A percentile compares a stretch with the other conserved stretches of the same genome.
phyloP scores from a whole-genome alignment of 2,888 invertebrate genomes.

The Unio delphinus region DNA sequence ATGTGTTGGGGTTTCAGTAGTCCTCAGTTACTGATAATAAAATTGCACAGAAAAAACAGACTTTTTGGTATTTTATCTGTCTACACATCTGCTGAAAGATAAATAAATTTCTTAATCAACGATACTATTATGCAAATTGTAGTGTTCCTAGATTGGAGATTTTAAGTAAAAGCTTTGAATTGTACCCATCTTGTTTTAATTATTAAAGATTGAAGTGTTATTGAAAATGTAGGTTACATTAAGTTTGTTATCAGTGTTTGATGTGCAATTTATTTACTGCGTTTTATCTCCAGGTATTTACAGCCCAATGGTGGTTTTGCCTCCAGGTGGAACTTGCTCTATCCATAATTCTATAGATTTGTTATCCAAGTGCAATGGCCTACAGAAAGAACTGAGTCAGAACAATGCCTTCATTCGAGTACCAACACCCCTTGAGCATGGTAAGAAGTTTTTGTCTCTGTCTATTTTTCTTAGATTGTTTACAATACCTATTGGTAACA shows the following conservation, averaged over 20 bases:
- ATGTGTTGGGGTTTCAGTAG: too few relatives aligned
- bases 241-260: not conserved
- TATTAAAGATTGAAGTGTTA: not conserved
- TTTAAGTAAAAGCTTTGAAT: not conserved
- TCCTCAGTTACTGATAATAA: too few relatives aligned
- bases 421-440: constrained; percentile 28
- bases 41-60: too few relatives aligned
- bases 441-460: constrained; percentile 7
- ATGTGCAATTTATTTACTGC: too few relatives aligned
- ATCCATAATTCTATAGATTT: constrained; percentile 46
- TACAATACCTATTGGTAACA: too few relatives aligned
- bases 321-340: constrained; percentile 40
- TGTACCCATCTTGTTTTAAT: not conserved
- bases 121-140: too few relatives aligned
- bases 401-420: constrained; percentile 47
- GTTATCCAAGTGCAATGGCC: constrained; percentile 50
- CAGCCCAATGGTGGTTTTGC: constrained; percentile 57
- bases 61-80: too few relatives aligned
- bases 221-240: not conserved
- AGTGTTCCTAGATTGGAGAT: too few relatives aligned
- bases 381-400: constrained; percentile 58
- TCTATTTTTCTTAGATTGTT: not conserved
- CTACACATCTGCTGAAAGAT: too few relatives aligned
- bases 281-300: constrained; percentile 46
- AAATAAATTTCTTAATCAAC: too few relatives aligned